Conservation (phyloP, 2,888 invertebrate species). For the Pristionchus entomophagus region DNA sequence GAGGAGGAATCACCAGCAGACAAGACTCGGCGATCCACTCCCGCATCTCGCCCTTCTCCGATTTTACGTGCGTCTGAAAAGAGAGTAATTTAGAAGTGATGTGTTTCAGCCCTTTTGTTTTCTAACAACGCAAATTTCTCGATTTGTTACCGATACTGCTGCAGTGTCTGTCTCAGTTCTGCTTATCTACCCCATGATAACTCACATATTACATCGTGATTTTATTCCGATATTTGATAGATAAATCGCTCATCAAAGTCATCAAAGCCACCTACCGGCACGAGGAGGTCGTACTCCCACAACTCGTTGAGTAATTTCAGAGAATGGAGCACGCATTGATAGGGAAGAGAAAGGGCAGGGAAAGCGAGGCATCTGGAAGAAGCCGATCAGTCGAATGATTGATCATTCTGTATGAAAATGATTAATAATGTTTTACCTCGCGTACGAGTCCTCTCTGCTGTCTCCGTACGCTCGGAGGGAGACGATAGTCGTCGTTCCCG, state of each 20-base stretch:
- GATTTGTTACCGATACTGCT: too few species aligned
- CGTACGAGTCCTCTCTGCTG: not conserved
- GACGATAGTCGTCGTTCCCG: not conserved
- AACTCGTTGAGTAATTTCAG: not conserved
- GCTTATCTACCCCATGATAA: too few species aligned
- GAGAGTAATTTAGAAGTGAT: too few species aligned
- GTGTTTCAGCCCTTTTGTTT: too few species aligned
- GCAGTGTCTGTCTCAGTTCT: too few species aligned
- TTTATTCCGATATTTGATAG: not conserved
- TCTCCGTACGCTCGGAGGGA: conserved; percentile 25
- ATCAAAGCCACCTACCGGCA: not conserved
- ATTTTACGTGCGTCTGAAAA: not conserved
- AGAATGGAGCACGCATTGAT: not conserved
- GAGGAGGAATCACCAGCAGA: not conserved
- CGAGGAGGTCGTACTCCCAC: not conserved
- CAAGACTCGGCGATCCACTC: not conserved
- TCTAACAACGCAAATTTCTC: too few species aligned
- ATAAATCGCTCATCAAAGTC: not conserved
- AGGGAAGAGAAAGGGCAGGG: conserved; percentile 26
- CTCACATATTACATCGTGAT: too few species aligned
- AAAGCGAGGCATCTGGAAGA: not conserved
- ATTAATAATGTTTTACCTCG: not conserved
- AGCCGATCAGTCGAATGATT: too few species aligned
- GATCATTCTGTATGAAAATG: too few species aligned
- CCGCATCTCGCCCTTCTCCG: not conserved